Base-by-base conservation (phyloP, 37 sponge, comb jelly and placozoan genomes). In the Dysidea cf. avara region DNA sequence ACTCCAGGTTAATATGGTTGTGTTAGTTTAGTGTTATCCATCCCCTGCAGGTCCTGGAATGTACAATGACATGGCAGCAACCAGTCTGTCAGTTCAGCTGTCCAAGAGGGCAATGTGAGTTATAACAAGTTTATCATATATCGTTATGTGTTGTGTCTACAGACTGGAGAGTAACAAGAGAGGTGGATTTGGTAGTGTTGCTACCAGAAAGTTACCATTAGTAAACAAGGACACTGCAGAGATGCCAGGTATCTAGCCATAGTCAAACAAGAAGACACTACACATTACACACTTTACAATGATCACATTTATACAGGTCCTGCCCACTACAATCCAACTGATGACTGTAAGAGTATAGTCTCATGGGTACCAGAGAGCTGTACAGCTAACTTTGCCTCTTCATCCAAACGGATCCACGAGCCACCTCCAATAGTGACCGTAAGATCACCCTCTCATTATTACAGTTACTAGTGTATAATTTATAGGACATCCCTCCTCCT, bases 151-250 rank as follows among this genome's bases (percentile, higher is more conserved):
- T 22, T 54, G 6, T 54, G 56, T 54, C 1, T 74, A 50, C 56
- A 60, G 61, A 7, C 17, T 39, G n/a, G n/a, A 51, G 11, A 36
- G 64, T 5, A 38, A 26, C 18, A 46, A 56, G 1, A 83, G 83
- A 69, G 74, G 81, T 36, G 92, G 85, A 4, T 96, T 97, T 84
- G 94, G 97, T 14, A 74, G 86, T 22, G 90, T 94, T 13, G 66
- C 97, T 33, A 77, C 87, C 24, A 64, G 97, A 29, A 90, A 92
- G 46, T 70, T 75, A 21, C 91, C 94, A 39, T 81, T 94, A 13
- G 55, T 81, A 16, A 93, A 86, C 58, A 83, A 57, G 58, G 89
- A 93, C 28, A 87, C 84, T 4, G 24, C 72, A 12, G 43, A 86
- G 40, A 78, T 83, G 39, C 97, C 97, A 26, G 88, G 93, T 83